Evolutionary conservation across 2,888 invertebrate species (phyloP), one percentile per base, ranked within the genome.

Genomic region (Lasioglossum leucozonium): DNA sequence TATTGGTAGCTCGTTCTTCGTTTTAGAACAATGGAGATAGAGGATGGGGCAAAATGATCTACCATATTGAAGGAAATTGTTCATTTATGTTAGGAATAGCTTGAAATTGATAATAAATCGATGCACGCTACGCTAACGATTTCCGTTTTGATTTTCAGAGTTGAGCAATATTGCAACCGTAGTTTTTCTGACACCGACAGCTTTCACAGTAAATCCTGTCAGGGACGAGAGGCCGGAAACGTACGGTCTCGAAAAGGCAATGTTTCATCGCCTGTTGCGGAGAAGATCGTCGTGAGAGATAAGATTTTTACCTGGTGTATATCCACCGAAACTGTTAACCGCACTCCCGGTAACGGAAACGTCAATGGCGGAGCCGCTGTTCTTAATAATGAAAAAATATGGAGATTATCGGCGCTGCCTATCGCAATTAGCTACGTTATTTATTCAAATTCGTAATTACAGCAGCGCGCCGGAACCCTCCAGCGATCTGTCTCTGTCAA

Each of bases 201-300:
- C 37, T 71, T 82, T 82, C 34, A 51, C 62, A 72, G 10, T 30
- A 26, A 13, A 26, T 10, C n/a, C 22, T 47, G 16, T 26, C 51
- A n/a, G 34, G 67, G 11, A 69, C 40, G 69, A 22, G 67, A 77
- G 58, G 40, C 26, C 51, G 67, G 34, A 77, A 37, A 84, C 73
- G 69, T 67, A 82, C 18, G 72, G 40, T n/a, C 72, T 34, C 26
- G 79, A 62, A 77, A 73, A 73, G 85, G 72, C 79, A 51, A 84
- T 84, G 77, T 84, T 84, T 84, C 85, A 84, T 84, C 84, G 85
- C 65, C 85, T 84, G 85, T 78, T 74, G 55, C 58, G 37, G 51
- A 30, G 65, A 44, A 78, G 83, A 82, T 78, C 78, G 11, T 58
- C 13, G 4, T 34, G 8, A 4, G 22, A 78, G 85, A 84, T 84